Evolutionary conservation across 2,888 invertebrate genomes (phyloP), one percentile per base, ranked within the genome.

Genomic region (Herminia tarsipennalis): DNA sequence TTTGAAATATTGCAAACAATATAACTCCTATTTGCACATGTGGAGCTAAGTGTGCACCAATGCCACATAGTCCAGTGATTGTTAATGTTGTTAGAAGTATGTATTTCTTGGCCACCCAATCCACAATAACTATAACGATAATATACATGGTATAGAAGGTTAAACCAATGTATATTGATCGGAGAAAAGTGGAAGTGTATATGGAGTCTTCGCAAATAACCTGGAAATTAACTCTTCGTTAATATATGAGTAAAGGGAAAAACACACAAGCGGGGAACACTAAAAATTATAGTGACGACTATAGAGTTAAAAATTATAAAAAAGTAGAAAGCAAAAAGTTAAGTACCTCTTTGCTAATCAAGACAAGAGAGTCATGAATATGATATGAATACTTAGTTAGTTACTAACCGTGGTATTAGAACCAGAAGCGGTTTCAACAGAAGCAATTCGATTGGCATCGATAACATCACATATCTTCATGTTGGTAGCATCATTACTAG

Each of bases 141-240:
- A 94, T 65, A 72, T 95, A 95, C 69, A 94, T 93, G 0, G 94
- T 66, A 21, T 94, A 90, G 66, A 95, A 95, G 2, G 93, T 92
- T 0, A 92, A 83, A 0, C 95, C 95, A 59, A 95, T 94, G 50
- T 93, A 91, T 52, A 95, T 91, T 21, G 95, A 93, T 37, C 93
- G 93, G 61, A 93, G 82, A 67, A 95, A 95, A 1, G 95, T 94
- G 0, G 84, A 82, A 0, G 91, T 80, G 68, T 95, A 94, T 51
- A 95, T 92, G 0, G 86, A 81, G 9, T 92, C 88, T 13, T 84
- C 80, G 65, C 95, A 95, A 20, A 73, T 51, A 0, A 73, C 42
- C 90, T 90, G 71, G 1, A 58, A 36, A 18, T 1, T 5, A n/a
- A 14, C 3, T 8, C 2, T 1, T 10, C 2, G 9, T 17, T 5